Evolutionary conservation across 2,797 vertebrate species (phyloP).

Genomic region (Buphagus erythrorhynchus): DNA sequence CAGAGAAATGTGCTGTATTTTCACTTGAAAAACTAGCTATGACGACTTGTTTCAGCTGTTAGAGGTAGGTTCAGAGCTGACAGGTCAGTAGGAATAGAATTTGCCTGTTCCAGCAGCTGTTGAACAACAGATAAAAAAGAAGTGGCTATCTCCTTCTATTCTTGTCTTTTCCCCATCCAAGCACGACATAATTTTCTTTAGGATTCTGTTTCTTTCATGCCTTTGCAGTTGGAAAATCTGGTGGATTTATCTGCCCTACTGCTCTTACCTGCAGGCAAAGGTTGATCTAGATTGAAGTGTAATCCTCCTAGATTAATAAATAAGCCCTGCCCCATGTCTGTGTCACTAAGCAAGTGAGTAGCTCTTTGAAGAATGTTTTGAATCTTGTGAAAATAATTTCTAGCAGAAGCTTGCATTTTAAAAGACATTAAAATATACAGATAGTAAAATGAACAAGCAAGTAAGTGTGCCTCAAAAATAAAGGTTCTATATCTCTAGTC

Average conservation of each 20-base stretch:
- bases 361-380: conserved; percentile 1
- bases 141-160: not conserved
- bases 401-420: not conserved
- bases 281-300: not conserved
- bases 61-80: not conserved
- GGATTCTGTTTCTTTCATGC: not conserved
- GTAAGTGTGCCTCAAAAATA: not conserved
- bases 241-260: not conserved
- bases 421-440: not conserved
- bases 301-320: conserved; percentile 27
- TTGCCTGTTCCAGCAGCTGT: not conserved
- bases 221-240: not conserved
- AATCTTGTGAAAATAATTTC: not conserved
- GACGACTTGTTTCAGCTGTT: not conserved
- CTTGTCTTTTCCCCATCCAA: not conserved
- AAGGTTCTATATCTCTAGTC: not conserved
- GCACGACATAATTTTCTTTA: not conserved
- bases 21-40: not conserved
- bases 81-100: not conserved
- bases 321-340: not conserved
- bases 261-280: conserved; percentile 10
- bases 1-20: not conserved
- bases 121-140: not conserved
- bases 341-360: conserved; percentile 16
- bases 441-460: not conserved